phyloP scores from a whole-genome alignment of 2,888 invertebrate species.

The Dasysyrphus tricinctus region DNA sequence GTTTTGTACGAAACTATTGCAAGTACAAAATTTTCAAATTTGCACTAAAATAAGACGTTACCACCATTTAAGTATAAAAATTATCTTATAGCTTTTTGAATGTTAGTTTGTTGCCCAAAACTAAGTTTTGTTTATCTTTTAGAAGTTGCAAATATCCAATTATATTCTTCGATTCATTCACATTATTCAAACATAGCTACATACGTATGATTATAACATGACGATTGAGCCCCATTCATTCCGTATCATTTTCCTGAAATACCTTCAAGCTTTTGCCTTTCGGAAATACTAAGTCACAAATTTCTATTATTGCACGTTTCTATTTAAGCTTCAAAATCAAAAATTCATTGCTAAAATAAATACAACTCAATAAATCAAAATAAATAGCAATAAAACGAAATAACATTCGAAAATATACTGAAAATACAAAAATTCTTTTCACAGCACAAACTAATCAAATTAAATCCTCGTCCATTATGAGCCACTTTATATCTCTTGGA shows the following conservation, averaged over 20 bases:
- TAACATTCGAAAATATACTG: conserved; percentile 8
- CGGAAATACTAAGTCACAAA: not conserved
- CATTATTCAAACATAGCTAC: too few species aligned
- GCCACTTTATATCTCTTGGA: conserved; percentile 14
- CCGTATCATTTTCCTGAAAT: not conserved
- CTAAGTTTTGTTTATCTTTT: too few species aligned
- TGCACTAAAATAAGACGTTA: too few species aligned
- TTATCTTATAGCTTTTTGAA: too few species aligned
- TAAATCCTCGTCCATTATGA: conserved; percentile 40
- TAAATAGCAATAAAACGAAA: conserved; percentile 12
- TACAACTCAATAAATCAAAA: conserved; percentile 15
- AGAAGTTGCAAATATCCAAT: too few species aligned
- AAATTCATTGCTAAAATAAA: conserved; percentile 18
- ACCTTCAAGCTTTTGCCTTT: not conserved
- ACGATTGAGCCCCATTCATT: not conserved
- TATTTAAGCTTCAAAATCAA: conserved; percentile 13
- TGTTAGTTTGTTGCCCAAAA: too few species aligned
- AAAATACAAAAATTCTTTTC: conserved; percentile 25
- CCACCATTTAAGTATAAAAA: too few species aligned
- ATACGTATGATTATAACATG: too few species aligned
- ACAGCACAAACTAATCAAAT: conserved; percentile 43
- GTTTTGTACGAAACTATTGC: too few species aligned
- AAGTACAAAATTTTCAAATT: too few species aligned
- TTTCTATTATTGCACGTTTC: not conserved
- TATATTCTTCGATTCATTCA: too few species aligned